Base-by-base conservation (phyloP, 2,888 invertebrate genomes). In the Plusia festucae region DNA sequence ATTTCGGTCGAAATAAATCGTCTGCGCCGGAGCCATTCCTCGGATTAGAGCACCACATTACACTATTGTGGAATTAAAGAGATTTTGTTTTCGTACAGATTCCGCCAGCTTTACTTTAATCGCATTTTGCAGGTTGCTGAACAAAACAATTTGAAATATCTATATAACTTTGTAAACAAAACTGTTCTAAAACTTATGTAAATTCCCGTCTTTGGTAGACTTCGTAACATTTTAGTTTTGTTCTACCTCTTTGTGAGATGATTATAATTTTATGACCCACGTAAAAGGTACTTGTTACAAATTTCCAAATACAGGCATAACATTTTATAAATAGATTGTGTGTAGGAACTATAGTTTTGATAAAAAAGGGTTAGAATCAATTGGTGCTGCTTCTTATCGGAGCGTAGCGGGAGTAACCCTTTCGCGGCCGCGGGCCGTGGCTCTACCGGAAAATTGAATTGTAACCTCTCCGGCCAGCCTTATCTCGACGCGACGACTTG, bases 391-490 rank as follows among this genome's bases (percentile, higher is more conserved):
- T 67, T 32, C 62, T 79, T 78, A 78, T 75, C 76, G 68, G 61
- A 72, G 60, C 56, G 67, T 72, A 65, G 61, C 62, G 63, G 74
- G 65, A 75, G 66, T 72, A 82, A 79, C 79, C 79, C 75, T 80
- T 79, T 68, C 73, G 73, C 53, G 66, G 67, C 65, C 69, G 69
- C 40, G 40, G 40, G 40, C 70, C 78, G 70, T 77, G 76, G 83
- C 82, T 78, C 68, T 70, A 70, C 84, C 86, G 88, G 88, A 87
- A 91, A 91, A 91, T 91, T 91, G 88, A 91, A 91, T 91, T 88
- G 90, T 90, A 84, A 88, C 85, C 87, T 86, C 78, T 71, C 80
- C 76, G 72, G 76, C 78, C 81, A 73, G 81, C 82, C 83, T 85
- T 86, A 85, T 88, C 87, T 83, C 71, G 76, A 81, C 72, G 79